phyloP scores from a whole-genome alignment of 1,140 invertebrate genomes.

The Magallana ariakensis region DNA sequence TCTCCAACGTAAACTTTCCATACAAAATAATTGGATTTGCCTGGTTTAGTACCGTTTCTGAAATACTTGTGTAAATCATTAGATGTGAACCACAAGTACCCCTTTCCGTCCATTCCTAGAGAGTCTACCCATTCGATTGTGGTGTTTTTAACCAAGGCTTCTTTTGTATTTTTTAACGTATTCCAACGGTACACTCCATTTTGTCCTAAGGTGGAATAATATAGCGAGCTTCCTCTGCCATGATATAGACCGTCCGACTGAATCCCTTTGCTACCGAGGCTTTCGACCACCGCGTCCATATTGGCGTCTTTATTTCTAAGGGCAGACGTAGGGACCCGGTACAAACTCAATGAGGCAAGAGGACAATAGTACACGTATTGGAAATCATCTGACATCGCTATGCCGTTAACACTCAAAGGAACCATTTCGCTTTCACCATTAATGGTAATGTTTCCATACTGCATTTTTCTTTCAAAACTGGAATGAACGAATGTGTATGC shows the following conservation, averaged over 20 bases:
- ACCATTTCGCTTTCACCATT: background rate
- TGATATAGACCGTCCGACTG: conserved; percentile 52
- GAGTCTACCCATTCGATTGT: conserved; percentile 53
- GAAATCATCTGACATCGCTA: conserved; percentile 54
- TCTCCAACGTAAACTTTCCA: conserved; percentile 55
- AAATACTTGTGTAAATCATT: conserved; percentile 54
- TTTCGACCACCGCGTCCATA: background rate
- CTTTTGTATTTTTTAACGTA: background rate
- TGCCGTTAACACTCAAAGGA: conserved; percentile 54
- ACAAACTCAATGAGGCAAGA: conserved; percentile 49
- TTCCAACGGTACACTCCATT: conserved; percentile 51
- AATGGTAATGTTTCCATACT: conserved; percentile 41
- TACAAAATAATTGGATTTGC: conserved; percentile 46
- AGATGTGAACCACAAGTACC: conserved; percentile 55
- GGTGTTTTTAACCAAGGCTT: conserved; percentile 12
- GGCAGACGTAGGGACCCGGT: conserved; percentile 51
- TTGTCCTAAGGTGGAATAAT: conserved; percentile 51
- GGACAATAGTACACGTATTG: conserved; percentile 56
- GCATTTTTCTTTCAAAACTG: conserved; percentile 54
- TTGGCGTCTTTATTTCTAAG: conserved; percentile 29
- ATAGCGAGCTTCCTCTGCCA: conserved; percentile 37
- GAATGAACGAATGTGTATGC: conserved; percentile 57
- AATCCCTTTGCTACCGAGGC: conserved; percentile 43
- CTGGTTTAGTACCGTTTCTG: background rate
- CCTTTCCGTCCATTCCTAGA: conserved; percentile 45